Evolutionary conservation across 2,113 vertebrate genomes (phyloP).

Genomic region (Arvicanthis niloticus): DNA sequence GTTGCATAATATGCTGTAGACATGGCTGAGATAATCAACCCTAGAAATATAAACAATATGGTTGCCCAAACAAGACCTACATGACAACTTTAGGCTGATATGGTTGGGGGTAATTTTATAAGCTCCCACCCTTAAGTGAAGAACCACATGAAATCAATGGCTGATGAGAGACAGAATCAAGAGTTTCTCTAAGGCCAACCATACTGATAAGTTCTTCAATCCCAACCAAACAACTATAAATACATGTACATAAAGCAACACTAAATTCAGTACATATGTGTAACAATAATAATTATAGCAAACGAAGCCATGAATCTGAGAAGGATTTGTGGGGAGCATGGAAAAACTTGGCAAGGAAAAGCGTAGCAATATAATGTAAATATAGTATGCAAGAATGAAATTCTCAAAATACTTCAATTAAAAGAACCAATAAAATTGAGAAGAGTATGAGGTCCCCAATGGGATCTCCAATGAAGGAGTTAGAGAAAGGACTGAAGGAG

Average conservation of each 20-base stretch:
- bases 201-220: neutral
- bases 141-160: neutral
- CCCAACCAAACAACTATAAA: neutral
- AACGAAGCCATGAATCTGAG: neutral
- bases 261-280: neutral
- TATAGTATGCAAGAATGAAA: neutral
- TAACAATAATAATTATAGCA: neutral
- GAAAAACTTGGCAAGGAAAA: neutral
- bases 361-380: neutral
- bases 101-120: neutral
- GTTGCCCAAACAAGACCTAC: neutral
- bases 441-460: neutral
- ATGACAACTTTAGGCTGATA: neutral
- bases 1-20: neutral
- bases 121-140: neutral
- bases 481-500: too few relatives aligned
- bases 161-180: neutral
- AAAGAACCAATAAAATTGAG: neutral
- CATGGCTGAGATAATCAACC: neutral
- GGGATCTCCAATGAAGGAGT: too few relatives aligned
- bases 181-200: neutral
- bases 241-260: neutral
- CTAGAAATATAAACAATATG: neutral
- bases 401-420: neutral
- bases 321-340: neutral